These are phyloP conservation scores for Neosalanx taihuensis DNA, from an alignment of 2,797 vertebrate species.

Conservation along the genomic window DNA sequence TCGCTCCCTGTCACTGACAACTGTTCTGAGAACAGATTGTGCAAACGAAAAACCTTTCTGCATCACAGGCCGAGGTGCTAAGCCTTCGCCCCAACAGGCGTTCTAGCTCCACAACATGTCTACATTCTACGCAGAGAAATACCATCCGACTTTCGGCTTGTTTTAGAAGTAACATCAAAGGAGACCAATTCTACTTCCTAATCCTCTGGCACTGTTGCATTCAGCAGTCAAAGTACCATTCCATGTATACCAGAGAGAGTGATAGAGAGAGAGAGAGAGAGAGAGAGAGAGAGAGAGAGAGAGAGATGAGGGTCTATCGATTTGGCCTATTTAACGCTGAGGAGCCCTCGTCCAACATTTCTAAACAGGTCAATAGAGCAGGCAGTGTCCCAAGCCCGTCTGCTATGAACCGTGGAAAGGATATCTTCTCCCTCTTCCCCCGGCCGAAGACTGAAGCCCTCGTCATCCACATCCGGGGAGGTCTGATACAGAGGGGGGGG, in stretches of 20 bases:
- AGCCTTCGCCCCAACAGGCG: not conserved
- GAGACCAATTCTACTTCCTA: slow-evolving; percentile 18
- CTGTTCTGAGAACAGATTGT: slow-evolving; percentile 25
- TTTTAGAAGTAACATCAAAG: slow-evolving; percentile 16
- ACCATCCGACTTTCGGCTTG: not conserved
- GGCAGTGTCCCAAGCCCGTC: slow-evolving; percentile 25
- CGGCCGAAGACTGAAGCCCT: slow-evolving; percentile 94
- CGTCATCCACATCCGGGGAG: slow-evolving; percentile 93
- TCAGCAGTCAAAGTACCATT: slow-evolving; percentile 9
- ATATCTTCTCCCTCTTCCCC: slow-evolving; percentile 85
- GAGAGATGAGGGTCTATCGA: slow-evolving; percentile 34
- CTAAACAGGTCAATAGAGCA: slow-evolving; percentile 51
- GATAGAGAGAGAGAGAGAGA: not conserved
- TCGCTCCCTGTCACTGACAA: slow-evolving; percentile 11
- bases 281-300: not conserved
- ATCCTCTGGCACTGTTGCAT: slow-evolving; percentile 3
- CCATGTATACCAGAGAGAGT: slow-evolving; percentile 18
- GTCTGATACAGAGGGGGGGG: slow-evolving; percentile 70
- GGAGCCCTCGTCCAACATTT: slow-evolving; percentile 43
- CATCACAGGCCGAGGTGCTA: not conserved
- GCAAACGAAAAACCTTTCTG: slow-evolving; percentile 15
- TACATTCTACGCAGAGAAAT: slow-evolving; percentile 6
- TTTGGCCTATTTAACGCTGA: slow-evolving; percentile 49
- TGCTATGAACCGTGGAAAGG: slow-evolving; percentile 58
- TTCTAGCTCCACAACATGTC: not conserved